Evolutionary conservation across 1,140 invertebrate genomes (phyloP).

Genomic region (Uloborus diversus): DNA sequence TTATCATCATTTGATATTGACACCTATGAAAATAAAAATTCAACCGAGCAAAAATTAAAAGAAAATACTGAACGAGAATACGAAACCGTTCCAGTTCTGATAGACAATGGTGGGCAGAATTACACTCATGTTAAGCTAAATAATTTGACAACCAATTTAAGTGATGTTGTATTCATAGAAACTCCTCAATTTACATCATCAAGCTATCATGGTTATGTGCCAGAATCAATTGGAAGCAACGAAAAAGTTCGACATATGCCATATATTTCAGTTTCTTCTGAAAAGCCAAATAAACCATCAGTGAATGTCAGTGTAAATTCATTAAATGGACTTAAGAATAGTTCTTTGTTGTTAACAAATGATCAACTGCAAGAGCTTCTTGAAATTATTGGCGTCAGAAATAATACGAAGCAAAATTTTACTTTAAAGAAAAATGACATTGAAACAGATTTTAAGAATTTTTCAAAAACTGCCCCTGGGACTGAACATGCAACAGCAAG

Average conservation of each 20-base stretch:
- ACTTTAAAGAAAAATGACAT: not conserved
- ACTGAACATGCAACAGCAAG: not conserved
- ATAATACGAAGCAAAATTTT: not conserved
- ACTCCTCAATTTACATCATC: constrained; percentile 31
- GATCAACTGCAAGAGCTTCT: no score
- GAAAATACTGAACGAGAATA: constrained; percentile 1
- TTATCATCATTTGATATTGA: constrained; percentile 24
- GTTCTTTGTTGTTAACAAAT: not conserved
- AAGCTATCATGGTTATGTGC: constrained; percentile 27
- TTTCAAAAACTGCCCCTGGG: no score
- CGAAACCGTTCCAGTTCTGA: not conserved
- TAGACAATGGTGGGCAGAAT: not conserved
- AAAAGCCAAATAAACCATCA: not conserved
- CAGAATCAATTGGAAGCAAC: not conserved
- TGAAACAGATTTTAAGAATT: no score
- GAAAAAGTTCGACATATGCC: not conserved
- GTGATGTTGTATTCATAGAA: constrained; percentile 14
- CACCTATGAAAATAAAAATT: not conserved
- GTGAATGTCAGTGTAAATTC: not conserved
- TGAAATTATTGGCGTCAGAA: not conserved
- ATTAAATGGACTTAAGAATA: not conserved
- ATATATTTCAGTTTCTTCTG: not conserved
- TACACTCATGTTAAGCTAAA: not conserved
- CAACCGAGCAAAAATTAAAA: no score
- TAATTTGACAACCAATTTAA: not conserved